A percentile compares a stretch with the other conserved stretches of the same genome.
Conservation (phyloP, 2,888 invertebrate genomes). For the Eupithecia abbreviata region DNA sequence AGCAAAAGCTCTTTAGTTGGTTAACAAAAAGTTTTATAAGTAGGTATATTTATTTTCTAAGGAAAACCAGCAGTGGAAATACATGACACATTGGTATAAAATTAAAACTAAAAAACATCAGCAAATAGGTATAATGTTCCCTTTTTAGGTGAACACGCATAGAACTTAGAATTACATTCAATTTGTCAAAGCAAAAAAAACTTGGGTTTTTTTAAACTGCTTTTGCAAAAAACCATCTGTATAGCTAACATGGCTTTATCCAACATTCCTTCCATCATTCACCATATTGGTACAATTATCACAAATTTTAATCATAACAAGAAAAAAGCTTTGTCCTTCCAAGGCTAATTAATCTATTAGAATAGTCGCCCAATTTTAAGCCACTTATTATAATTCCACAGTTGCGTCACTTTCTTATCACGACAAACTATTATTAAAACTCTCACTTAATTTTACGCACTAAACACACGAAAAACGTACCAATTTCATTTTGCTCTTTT, state of each 20-base stretch:
- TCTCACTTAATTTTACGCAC: conserved; percentile 34
- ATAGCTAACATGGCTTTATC: too few relatives aligned
- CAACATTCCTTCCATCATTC: neutral
- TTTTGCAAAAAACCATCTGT: too few relatives aligned
- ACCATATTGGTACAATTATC: neutral
- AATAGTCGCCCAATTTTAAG: neutral
- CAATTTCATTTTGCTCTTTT: conserved; percentile 63
- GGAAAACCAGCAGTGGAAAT: too few relatives aligned
- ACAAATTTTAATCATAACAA: neutral
- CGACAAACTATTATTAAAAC: conserved; percentile 15
- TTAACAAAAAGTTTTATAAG: too few relatives aligned
- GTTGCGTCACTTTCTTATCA: conserved; percentile 23
- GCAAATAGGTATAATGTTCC: too few relatives aligned
- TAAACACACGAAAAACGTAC: conserved; percentile 58
- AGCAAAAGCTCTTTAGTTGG: neutral
- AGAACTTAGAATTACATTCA: too few relatives aligned
- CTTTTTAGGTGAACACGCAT: too few relatives aligned
- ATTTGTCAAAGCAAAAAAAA: too few relatives aligned
- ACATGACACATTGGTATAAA: too few relatives aligned
- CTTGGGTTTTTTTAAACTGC: too few relatives aligned
- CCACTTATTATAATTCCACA: neutral
- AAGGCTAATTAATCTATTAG: neutral
- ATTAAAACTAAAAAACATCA: too few relatives aligned
- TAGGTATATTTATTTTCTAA: too few relatives aligned
- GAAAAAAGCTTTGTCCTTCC: neutral